Conservation (phyloP, 1,140 invertebrate species). For the Zaprionus ghesquierei region DNA sequence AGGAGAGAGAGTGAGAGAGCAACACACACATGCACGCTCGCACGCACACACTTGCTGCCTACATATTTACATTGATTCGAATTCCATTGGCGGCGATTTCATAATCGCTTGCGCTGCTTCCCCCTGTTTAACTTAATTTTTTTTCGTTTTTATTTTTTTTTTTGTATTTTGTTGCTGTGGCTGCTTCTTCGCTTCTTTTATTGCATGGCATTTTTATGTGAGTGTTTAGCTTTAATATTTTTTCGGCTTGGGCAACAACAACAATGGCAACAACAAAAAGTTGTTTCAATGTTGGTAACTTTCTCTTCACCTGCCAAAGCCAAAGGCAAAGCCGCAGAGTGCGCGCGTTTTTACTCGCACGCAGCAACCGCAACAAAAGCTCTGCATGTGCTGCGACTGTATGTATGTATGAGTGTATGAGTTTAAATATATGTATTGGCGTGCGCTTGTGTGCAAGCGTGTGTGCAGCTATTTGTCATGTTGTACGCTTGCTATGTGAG, state of each 20-base stretch:
- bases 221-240: conserved; percentile 39
- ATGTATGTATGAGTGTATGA: conserved; percentile 3
- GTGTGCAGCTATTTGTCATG: conserved; percentile 25
- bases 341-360: conserved; percentile 55
- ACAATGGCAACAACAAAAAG: conserved; percentile 69
- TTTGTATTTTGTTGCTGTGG: conserved; percentile 41
- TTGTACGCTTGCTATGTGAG: conserved; percentile 44
- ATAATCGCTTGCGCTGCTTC: conserved; percentile 62
- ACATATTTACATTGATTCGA: conserved; percentile 61
- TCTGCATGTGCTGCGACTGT: not conserved
- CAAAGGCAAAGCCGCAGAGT: conserved; percentile 27
- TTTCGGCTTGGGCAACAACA: conserved; percentile 50
- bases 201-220: conserved; percentile 40
- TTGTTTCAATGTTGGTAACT: conserved; percentile 79
- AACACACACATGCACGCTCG: conserved; percentile 2
- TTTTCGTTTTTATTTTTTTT: conserved; percentile 22
- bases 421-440: not conserved
- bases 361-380: conserved; percentile 52
- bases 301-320: conserved; percentile 69
- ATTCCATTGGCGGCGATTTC: conserved; percentile 75
- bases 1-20: not conserved
- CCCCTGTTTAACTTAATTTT: conserved; percentile 53
- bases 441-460: not conserved
- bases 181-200: conserved; percentile 55
- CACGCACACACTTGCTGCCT: conserved; percentile 3